Conservation (phyloP, 2,888 invertebrate genomes). For the Phymatocera aterrima region DNA sequence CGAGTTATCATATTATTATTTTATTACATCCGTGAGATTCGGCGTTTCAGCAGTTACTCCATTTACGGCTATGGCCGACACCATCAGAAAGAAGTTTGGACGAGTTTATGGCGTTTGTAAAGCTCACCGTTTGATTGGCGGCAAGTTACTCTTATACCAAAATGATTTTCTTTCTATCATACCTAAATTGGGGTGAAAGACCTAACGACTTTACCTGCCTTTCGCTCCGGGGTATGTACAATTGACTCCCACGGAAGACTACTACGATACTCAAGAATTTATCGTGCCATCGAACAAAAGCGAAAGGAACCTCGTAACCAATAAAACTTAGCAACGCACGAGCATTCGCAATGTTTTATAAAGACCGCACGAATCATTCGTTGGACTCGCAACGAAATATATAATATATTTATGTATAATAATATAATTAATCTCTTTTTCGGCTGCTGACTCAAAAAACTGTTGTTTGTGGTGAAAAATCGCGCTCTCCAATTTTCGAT, state of each 20-base stretch:
- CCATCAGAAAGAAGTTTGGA: slow-evolving; percentile 31
- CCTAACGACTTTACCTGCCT: background rate
- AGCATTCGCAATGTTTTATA: no score
- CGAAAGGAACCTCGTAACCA: no score
- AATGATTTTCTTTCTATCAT: slow-evolving; percentile 17
- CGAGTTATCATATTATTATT: slow-evolving; percentile 52
- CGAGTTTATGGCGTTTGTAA: slow-evolving; percentile 25
- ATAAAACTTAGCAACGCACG: no score
- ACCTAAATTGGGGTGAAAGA: background rate
- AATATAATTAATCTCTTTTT: no score
- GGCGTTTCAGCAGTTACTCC: slow-evolving; percentile 42
- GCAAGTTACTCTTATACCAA: slow-evolving; percentile 24
- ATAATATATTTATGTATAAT: no score
- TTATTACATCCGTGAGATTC: slow-evolving; percentile 47
- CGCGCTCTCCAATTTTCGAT: no score
- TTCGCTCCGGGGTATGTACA: background rate
- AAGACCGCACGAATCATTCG: no score
- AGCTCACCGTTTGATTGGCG: slow-evolving; percentile 28
- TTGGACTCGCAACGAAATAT: no score
- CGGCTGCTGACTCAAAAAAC: no score
- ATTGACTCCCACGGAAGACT: background rate
- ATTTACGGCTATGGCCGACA: slow-evolving; percentile 35
- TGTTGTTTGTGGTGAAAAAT: no score
- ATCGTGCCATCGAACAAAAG: no score
- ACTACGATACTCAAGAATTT: no score